phyloP scores from a whole-genome alignment of 2,888 invertebrate genomes.

The Nemoura dubitans region DNA sequence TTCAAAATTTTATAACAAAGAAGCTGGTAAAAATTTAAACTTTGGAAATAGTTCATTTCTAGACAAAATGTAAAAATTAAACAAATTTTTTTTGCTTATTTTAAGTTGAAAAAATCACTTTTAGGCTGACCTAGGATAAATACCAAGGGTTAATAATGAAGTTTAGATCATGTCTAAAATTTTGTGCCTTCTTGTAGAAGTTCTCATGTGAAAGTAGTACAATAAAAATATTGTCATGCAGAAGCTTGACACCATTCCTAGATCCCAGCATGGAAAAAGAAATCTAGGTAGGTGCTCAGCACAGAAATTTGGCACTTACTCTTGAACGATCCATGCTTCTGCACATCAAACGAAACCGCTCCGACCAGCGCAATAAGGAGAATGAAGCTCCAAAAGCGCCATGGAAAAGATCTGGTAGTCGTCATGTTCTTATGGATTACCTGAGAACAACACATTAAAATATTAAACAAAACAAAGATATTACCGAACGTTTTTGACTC shows the following conservation, averaged over 20 bases:
- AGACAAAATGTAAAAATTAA: too few species aligned
- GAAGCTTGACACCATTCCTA: neutral
- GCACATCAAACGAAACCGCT: slow-evolving; percentile 72
- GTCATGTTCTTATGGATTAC: slow-evolving; percentile 62
- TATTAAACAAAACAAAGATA: neutral
- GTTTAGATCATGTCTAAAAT: too few species aligned
- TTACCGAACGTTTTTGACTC: too few species aligned
- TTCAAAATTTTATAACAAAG: too few species aligned
- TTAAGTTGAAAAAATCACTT: too few species aligned
- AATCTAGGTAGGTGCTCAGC: neutral
- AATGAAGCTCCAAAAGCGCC: slow-evolving; percentile 72
- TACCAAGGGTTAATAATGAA: too few species aligned
- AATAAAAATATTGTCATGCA: neutral
- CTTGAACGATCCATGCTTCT: slow-evolving; percentile 69
- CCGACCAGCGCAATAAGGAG: slow-evolving; percentile 68
- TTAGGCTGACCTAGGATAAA: too few species aligned
- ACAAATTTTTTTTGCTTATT: too few species aligned
- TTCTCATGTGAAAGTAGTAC: neutral
- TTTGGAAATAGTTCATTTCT: too few species aligned
- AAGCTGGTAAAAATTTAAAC: too few species aligned
- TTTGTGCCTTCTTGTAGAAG: neutral
- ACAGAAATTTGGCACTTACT: slow-evolving; percentile 62
- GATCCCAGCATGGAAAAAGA: neutral
- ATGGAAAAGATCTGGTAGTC: slow-evolving; percentile 68
- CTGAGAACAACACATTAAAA: slow-evolving; percentile 57